Evolutionary conservation across 2,113 vertebrate species (phyloP), one percentile per base, ranked within the genome.

Genomic region (Neoarius graeffei): DNA sequence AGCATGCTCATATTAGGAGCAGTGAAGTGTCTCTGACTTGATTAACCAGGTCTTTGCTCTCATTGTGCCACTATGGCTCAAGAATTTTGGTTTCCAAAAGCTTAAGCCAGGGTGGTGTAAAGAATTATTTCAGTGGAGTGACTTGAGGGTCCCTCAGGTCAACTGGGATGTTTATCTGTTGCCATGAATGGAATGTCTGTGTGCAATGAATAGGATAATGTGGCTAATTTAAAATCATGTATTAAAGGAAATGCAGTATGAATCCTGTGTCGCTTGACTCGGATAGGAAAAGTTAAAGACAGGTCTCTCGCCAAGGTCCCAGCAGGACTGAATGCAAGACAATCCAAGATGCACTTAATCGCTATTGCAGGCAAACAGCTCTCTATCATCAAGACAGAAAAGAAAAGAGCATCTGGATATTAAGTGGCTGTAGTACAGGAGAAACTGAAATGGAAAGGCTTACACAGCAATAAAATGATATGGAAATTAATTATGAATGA

Each of bases 401-500:
- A 30, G 67, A 74, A 88, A 64, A 86, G 92, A 90, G 90, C 92
- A 92, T 92, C 89, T 89, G 90, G 91, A 92, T 84, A 86, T 91
- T 81, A 87, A 91, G 80, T 86, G 88, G 89, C 85, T 90, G 85
- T 88, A 92, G 91, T 92, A 93, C 91, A 87, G 92, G 60, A 87
- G 90, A 91, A 89, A 73, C 90, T 93, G 93, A 88, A 92, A 94
- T 90, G 91, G 92, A 94, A 94, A 69, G 93, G 92, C 94, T 93
- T 94, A 92, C 93, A 90, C 92, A 93, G 94, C 94, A 95, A 95
- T 94, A 95, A 94, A 93, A 93, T 92, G 93, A 95, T 94, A 94
- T 93, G 93, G 91, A 93, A 91, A 93, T 95, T 94, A 94, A 95
- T 94, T 95, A 95, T 95, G 92, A 89, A 95, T 93, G 85, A 93